These are phyloP conservation scores for Chrysaora quinquecirrha DNA, from an alignment of 30 jellyfish, hydroid and myxozoan genomes.

Conservation along the genomic window DNA sequence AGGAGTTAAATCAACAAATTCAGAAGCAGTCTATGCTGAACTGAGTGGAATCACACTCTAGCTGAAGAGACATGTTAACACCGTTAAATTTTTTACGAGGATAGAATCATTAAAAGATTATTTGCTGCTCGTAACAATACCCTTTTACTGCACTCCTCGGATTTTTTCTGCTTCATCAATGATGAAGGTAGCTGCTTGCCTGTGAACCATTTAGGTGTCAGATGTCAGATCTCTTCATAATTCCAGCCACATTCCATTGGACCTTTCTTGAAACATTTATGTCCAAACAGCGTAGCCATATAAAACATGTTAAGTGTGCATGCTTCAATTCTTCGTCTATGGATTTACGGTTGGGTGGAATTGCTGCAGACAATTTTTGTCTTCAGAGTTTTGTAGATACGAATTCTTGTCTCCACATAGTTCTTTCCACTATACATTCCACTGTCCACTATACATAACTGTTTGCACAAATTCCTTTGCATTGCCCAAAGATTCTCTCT, in stretches of 20 bases:
- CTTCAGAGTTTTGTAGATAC: not conserved
- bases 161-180: conserved; percentile 5
- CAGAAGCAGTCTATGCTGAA: too few relatives aligned
- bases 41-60: too few relatives aligned
- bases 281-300: conserved; percentile 39
- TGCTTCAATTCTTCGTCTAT: conserved; percentile 21
- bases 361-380: conserved; percentile 20
- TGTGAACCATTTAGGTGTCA: conserved; percentile 43
- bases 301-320: conserved; percentile 18
- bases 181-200: conserved; percentile 38
- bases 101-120: too few relatives aligned
- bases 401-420: conserved; percentile 20
- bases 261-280: conserved; percentile 15
- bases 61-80: too few relatives aligned
- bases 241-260: conserved; percentile 27
- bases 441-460: conserved; percentile 7
- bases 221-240: conserved; percentile 16
- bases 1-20: too few relatives aligned
- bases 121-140: too few relatives aligned
- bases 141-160: conserved; percentile 12
- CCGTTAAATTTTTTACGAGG: too few relatives aligned
- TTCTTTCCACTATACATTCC: not conserved
- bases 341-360: conserved; percentile 23
- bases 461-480: not conserved
- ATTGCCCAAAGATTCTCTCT: not conserved